Evolutionary conservation across 2,888 invertebrate genomes (phyloP), one percentile per base, ranked within the genome.

Genomic region (Orthonychiurus folsomi): DNA sequence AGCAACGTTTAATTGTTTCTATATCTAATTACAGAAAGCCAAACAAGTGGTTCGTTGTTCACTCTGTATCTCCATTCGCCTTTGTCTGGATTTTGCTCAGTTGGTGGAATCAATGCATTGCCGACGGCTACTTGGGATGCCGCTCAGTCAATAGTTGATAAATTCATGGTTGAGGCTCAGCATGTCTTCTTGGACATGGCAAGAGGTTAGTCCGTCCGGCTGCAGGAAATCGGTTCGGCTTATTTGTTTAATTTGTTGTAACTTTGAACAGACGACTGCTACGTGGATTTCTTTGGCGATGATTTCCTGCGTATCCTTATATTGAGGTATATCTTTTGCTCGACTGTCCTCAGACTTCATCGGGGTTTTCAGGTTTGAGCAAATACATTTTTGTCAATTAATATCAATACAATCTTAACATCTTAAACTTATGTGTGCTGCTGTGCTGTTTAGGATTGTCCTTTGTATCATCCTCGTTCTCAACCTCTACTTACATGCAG

Each of bases 41-140:
- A 95, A 9, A 86, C 91, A 78, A 91, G 91, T 75, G 96, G 95
- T 66, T 93, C 89, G 75, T 81, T 96, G 72, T 93, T 96, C 80
- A 95, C 95, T 26, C 81, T 95, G 76, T 96, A 96, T 82, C 85
- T 96, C 73, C 93, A 95, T 80, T 89, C 90, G 75, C 95, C 96
- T 54, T 81, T 95, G 75, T 88, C 90, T 75, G 93, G 91, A 68
- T 86, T 95, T 76, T 93, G 93, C 80, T 87, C 88, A 78, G 86
- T 91, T 75, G 92, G 93, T 77, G 91, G 92, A 77, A 85, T 95
- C 67, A 85, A 85, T 73, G 89, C 86, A 75, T 85, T 93, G 71
- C 86, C 89, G 54, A 84, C 92, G 73, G 85, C 86, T 71, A 84
- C 88, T 74, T 95, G 94, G 94, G 92, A 94, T 76, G 85, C 89